Conservation (phyloP, 2,113 vertebrate genomes). For the Lamprologus sp. region DNA sequence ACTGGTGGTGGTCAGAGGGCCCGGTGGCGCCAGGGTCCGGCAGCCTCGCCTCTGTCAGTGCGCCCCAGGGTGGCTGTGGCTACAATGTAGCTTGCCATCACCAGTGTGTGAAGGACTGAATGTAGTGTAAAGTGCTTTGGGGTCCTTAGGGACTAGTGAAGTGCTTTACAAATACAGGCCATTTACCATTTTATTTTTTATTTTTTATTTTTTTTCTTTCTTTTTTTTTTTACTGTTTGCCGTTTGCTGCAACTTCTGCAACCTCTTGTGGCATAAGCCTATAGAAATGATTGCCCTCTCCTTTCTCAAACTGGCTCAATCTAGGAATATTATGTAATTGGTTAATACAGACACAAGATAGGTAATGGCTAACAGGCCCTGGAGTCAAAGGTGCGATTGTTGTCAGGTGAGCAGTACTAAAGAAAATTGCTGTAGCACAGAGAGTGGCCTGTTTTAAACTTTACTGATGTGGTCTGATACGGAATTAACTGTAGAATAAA, state of each 20-base stretch:
- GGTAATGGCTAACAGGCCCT: neutral
- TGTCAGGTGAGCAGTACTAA: neutral
- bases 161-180: too few species aligned
- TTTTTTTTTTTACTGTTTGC: neutral
- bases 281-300: neutral
- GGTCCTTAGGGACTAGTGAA: neutral
- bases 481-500: neutral
- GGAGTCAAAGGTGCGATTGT: neutral
- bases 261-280: neutral
- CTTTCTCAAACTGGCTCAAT: neutral
- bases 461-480: neutral
- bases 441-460: neutral
- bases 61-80: too few species aligned
- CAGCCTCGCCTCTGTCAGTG: too few species aligned
- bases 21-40: too few species aligned
- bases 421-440: neutral
- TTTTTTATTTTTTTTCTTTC: neutral
- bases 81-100: too few species aligned
- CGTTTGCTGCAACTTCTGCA: neutral
- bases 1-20: too few species aligned
- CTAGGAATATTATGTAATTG: slow-evolving; percentile 17
- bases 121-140: neutral
- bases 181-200: too few species aligned
- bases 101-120: neutral
- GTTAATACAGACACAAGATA: neutral